Evolutionary conservation across 2,888 invertebrate genomes (phyloP).

Genomic region (Elegia similella): DNA sequence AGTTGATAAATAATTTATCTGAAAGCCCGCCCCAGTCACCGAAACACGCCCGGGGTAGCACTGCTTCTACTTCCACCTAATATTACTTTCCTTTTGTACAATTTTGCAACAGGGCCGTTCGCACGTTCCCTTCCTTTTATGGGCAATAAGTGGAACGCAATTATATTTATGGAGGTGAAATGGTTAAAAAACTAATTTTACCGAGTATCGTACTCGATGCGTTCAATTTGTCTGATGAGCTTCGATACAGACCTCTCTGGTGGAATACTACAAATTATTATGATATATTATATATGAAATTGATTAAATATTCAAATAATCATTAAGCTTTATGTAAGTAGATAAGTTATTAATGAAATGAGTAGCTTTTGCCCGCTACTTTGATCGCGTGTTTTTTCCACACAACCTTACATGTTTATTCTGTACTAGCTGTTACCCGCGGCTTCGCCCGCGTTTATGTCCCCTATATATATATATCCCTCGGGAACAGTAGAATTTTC

Average conservation of each 20-base stretch:
- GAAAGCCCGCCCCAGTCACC: constrained; percentile 80
- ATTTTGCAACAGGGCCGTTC: constrained; percentile 79
- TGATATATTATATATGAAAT: too few relatives aligned
- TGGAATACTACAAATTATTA: not conserved
- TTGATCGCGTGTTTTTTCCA: too few relatives aligned
- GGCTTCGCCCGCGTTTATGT: too few relatives aligned
- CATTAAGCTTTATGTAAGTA: too few relatives aligned
- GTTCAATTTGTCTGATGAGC: constrained; percentile 38
- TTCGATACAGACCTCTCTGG: constrained; percentile 16
- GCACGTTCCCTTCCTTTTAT: constrained; percentile 80
- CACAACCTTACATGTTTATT: too few relatives aligned
- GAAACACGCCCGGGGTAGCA: constrained; percentile 70
- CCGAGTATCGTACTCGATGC: constrained; percentile 60
- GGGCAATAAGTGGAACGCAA: constrained; percentile 81
- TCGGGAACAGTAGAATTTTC: too few relatives aligned
- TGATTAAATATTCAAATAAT: not conserved
- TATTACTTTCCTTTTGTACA: constrained; percentile 81
- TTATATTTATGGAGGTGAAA: constrained; percentile 79
- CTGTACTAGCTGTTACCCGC: too few relatives aligned
- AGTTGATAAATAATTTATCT: constrained; percentile 82
- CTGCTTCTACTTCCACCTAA: constrained; percentile 72
- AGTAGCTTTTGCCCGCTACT: too few relatives aligned
- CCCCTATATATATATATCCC: too few relatives aligned
- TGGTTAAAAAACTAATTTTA: constrained; percentile 78
- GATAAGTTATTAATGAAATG: too few relatives aligned